phyloP scores from a whole-genome alignment of 2,113 vertebrate species.

The Stictonetta naevosa region DNA sequence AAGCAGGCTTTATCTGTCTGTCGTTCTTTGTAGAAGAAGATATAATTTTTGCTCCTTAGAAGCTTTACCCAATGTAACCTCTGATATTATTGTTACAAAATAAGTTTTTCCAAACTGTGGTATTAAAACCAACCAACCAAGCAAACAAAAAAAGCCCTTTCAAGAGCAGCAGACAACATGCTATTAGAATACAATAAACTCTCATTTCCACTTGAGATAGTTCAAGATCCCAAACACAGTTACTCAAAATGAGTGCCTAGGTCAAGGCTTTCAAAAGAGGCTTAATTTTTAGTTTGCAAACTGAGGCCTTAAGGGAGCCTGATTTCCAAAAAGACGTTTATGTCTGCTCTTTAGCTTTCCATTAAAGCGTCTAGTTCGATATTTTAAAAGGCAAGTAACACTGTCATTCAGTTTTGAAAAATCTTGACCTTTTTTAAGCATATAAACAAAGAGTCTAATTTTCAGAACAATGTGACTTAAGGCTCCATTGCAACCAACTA shows the following conservation, averaged over 20 bases:
- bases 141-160: not conserved
- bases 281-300: not conserved
- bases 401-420: not conserved
- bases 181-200: not conserved
- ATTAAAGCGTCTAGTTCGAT: not conserved
- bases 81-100: not conserved
- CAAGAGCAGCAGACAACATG: not conserved
- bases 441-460: not conserved
- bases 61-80: not conserved
- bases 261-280: not conserved
- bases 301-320: not conserved
- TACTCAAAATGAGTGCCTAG: not conserved
- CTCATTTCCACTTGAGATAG: not conserved
- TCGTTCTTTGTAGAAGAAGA: not conserved
- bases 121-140: not conserved
- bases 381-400: not conserved
- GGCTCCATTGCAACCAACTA: not conserved
- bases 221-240: not conserved
- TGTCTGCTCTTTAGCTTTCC: not conserved
- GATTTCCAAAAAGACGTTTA: not conserved
- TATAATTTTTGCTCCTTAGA: not conserved
- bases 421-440: not conserved
- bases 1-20: not conserved
- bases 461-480: slow-evolving; percentile 12
- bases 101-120: not conserved